These are phyloP conservation scores for Labeo calbasu DNA, from an alignment of 2,797 vertebrate species.

Conservation along the genomic window DNA sequence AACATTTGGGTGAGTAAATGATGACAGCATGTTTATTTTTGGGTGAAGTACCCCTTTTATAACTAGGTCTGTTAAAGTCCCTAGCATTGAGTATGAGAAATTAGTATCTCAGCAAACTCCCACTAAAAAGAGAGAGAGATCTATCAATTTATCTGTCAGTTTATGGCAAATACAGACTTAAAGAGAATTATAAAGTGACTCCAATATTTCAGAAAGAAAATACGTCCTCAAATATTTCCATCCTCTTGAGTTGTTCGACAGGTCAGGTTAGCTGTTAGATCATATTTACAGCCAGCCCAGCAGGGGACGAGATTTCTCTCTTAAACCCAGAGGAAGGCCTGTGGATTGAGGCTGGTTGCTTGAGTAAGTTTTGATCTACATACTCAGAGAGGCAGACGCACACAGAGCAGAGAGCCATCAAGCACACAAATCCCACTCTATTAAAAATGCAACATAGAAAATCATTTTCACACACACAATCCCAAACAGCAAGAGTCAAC, in stretches of 20 bases:
- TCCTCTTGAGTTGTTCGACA: constrained; percentile 16
- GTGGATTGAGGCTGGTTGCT: neutral
- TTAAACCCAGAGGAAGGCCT: neutral
- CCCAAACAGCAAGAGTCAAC: constrained; percentile 4
- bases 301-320: neutral
- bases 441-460: constrained; percentile 29
- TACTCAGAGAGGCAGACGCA: neutral
- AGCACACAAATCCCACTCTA: neutral
- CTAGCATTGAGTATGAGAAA: neutral
- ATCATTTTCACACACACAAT: constrained; percentile 12
- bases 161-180: constrained; percentile 10
- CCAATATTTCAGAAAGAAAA: neutral
- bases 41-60: neutral
- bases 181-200: constrained; percentile 17
- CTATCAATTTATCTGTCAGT: neutral
- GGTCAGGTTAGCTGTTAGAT: constrained; percentile 4
- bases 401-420: neutral
- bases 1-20: neutral
- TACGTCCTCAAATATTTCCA: neutral
- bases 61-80: neutral
- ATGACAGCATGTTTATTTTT: neutral
- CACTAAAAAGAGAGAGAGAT: neutral
- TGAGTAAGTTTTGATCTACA: constrained; percentile 17
- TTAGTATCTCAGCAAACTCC: neutral
- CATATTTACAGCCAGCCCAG: constrained; percentile 5